These are phyloP conservation scores for Tetraneura akinire DNA, from an alignment of 1,140 invertebrate species.

Conservation along the genomic window DNA sequence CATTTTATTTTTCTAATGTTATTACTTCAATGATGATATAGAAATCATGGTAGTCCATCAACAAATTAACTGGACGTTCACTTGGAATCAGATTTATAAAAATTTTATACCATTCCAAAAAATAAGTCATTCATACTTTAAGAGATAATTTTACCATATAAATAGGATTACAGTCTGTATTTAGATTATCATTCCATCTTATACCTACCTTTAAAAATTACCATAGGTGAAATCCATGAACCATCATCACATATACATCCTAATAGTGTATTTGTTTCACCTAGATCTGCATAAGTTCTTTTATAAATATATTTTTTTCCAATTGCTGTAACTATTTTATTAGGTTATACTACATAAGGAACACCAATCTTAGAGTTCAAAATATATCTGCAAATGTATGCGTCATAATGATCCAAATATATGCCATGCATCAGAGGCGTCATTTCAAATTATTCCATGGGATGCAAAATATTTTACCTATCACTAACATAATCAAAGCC, in stretches of 20 bases:
- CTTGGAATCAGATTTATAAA: not conserved
- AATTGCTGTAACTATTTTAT: conserved; percentile 6
- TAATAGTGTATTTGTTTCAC: conserved; percentile 6
- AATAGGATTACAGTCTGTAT: not conserved
- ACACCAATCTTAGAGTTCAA: not conserved
- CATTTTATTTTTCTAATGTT: not conserved
- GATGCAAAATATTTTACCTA: no score
- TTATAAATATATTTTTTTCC: conserved; percentile 13
- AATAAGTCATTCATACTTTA: not conserved
- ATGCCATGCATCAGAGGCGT: no score
- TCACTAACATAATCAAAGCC: no score
- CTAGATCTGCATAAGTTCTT: conserved; percentile 8
- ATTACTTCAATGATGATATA: conserved; percentile 35
- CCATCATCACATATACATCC: conserved; percentile 20
- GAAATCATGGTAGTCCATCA: conserved; percentile 46
- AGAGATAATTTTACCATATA: not conserved
- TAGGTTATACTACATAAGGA: conserved; percentile 8
- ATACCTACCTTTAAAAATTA: not conserved
- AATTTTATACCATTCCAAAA: conserved; percentile 7
- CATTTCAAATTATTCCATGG: no score
- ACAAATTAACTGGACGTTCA: conserved; percentile 25
- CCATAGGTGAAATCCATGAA: conserved; percentile 5
- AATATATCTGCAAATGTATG: no score
- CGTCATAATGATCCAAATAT: no score
- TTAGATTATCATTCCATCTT: not conserved